Percentiles rank a stretch among this genome's conserved stretches.
These are phyloP conservation scores for Diarsia dahlii DNA, from an alignment of 2,888 invertebrate species.

Conservation along the genomic window DNA sequence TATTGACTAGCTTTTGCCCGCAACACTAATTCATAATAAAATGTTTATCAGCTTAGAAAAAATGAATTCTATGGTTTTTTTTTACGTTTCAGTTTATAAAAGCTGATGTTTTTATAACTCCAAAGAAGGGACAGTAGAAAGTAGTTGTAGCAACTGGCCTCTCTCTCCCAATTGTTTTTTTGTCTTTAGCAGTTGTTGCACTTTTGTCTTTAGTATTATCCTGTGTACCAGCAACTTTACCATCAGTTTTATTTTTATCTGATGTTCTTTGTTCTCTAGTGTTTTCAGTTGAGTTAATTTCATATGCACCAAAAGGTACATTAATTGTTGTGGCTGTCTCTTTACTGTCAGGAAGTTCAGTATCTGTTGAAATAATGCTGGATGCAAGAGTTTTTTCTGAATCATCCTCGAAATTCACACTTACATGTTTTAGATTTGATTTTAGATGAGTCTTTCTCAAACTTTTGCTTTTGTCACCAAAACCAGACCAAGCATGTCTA, in stretches of 20 bases:
- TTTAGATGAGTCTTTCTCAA: slow-evolving; percentile 69
- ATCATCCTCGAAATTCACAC: background rate
- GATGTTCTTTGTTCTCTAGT: slow-evolving; percentile 17
- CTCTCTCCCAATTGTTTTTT: background rate
- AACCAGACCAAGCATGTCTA: slow-evolving; percentile 79
- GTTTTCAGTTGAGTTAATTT: slow-evolving; percentile 14
- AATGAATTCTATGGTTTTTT: slow-evolving; percentile 50
- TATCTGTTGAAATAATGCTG: background rate
- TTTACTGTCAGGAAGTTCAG: background rate
- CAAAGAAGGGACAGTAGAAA: slow-evolving; percentile 84
- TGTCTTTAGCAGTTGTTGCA: slow-evolving; percentile 16
- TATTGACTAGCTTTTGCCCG: too few species aligned
- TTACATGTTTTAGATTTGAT: slow-evolving; percentile 40
- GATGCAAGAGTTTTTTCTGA: background rate
- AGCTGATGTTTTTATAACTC: slow-evolving; percentile 77
- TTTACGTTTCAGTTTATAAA: slow-evolving; percentile 53
- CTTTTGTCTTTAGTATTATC: slow-evolving; percentile 6
- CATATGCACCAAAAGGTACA: background rate
- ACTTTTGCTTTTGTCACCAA: slow-evolving; percentile 62
- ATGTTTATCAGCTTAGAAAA: slow-evolving; percentile 24
- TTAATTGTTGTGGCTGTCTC: background rate
- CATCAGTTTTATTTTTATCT: background rate
- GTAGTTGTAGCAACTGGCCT: slow-evolving; percentile 72
- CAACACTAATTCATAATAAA: background rate
- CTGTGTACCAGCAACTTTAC: background rate